Percentiles rank a stretch among this genome's conserved stretches.
Evolutionary conservation across 1,140 invertebrate species (phyloP).

Genomic region (Mamestra configurata): DNA sequence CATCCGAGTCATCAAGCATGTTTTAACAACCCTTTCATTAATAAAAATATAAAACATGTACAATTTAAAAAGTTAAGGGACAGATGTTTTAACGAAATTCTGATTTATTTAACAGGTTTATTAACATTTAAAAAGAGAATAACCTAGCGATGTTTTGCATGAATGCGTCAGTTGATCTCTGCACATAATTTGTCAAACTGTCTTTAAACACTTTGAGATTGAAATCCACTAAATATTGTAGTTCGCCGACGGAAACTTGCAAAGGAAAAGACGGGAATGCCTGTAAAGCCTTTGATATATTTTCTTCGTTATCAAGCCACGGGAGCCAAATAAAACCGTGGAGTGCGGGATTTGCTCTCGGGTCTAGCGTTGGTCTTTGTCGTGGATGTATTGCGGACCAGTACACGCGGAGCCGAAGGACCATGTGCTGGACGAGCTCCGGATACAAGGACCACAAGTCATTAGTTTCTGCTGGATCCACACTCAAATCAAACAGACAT

Average conservation of each 20-base stretch:
- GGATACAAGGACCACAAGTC: slow-evolving; percentile 60
- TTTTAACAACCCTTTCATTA: slow-evolving; percentile 31
- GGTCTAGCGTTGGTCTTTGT: slow-evolving; percentile 40
- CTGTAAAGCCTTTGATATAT: slow-evolving; percentile 31
- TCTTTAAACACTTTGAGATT: slow-evolving; percentile 60
- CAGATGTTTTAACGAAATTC: background rate
- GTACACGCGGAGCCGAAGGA: slow-evolving; percentile 55
- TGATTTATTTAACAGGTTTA: background rate
- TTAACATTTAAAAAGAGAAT: slow-evolving; percentile 55
- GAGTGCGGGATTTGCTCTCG: slow-evolving; percentile 56
- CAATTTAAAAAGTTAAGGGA: background rate
- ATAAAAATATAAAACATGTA: slow-evolving; percentile 17
- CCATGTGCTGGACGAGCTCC: slow-evolving; percentile 58
- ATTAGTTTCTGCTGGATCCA: slow-evolving; percentile 60
- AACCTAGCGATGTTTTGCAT: slow-evolving; percentile 55
- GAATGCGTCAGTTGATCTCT: slow-evolving; percentile 59
- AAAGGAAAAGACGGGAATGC: slow-evolving; percentile 59
- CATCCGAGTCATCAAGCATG: slow-evolving; percentile 41
- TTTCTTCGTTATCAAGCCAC: slow-evolving; percentile 58
- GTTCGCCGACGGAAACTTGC: slow-evolving; percentile 56
- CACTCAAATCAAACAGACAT: slow-evolving; percentile 62
- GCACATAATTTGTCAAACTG: slow-evolving; percentile 56
- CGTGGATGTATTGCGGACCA: slow-evolving; percentile 61
- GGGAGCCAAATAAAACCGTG: slow-evolving; percentile 60
- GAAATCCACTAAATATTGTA: slow-evolving; percentile 61